Evolutionary conservation across 1,140 invertebrate genomes (phyloP), one percentile per base, ranked within the genome.

Genomic region (Asobara japonica): DNA sequence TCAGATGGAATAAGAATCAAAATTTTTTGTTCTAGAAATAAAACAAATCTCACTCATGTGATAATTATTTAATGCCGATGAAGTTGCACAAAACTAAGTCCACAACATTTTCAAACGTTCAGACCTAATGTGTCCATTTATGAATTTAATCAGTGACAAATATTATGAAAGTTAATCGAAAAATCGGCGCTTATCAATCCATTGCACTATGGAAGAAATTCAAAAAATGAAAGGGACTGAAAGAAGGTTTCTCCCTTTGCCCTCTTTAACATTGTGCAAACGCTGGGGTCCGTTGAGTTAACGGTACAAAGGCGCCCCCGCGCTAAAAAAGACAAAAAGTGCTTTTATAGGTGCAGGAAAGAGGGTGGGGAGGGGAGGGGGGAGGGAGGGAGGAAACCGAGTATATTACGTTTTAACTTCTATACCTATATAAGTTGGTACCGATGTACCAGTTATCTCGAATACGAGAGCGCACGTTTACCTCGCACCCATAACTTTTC

Each of bases 381-480:
- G 18, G 45, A 51, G 22, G 45, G 25, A 56, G 51, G 51, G 51
- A 56, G 51, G 25, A 56, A 56, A 5, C 8, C 51, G 22, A 56
- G 51, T 56, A 56, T 27, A 56, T 56, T 25, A 56, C 22, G 22
- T 56, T 56, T 56, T 56, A 56, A 56, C 51, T 56, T 25, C 51
- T 56, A 56, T 56, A 56, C 51, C 51, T 56, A 27, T 56, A 56
- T 27, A 56, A 56, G 51, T 56, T 56, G 51, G 51, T 56, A 13
- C 51, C 51, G 4, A 56, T 56, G 51, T 56, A 56, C 51, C 51
- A 27, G 51, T 56, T 56, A 56, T 56, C 51, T 56, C 22, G 22
- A 27, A 56, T 56, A 56, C 51, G 51, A 56, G 51, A 56, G 51
- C 51, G 51, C 51, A 56, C 51, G 51, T 56, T 56, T 56, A 56